Base-by-base conservation (phyloP, 2,797 vertebrate species). In the Trachurus trachurus region DNA sequence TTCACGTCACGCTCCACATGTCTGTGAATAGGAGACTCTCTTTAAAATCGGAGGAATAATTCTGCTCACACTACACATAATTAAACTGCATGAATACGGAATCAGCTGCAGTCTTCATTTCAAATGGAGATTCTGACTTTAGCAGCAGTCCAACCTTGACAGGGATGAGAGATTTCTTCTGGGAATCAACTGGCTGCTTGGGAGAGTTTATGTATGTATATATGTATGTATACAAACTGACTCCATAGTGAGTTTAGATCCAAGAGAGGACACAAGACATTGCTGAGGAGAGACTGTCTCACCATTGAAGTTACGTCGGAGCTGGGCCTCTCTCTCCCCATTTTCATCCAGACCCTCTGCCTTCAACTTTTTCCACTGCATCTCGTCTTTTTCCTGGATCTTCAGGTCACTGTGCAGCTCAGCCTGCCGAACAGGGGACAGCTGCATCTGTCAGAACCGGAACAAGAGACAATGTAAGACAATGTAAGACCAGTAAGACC, bases 381-480 rank as follows among this genome's bases (percentile, higher is more conserved):
- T 92, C 80, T 99, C 98, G 9, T 99, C 97, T 79, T 98, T 97
- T 72, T 99, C 98, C 74, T 99, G 98, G 37, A 99, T 95, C 93
- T 97, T 98, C 58, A 99, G 93, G 72, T 99, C 98, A 22, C 97
- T 97, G 74, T 99, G 98, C 60, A 99, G 94, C 91, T 99, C 98
- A 0, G 97, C 93, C 78, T 97, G 93, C 0, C 94, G 95, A 71
- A 97, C 96, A 0, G 98, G 96, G 4, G 97, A 87, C 37, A 99
- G 89, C 67, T 96, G 95, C 69, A 97, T 97, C 97, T 99, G 63
- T 53, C 0, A 0, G 81, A 58, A 78, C 6, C 71, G 58, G 34
- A 47, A 44, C 0, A 10, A 64, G 39, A 84, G 2, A 61, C 13
- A 53, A 52, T 2, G 6, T 26, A 26, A 26, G 26, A 26, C 26